These are phyloP conservation scores for Sminthurides aquaticus DNA, from an alignment of 2,888 invertebrate species.

Conservation along the genomic window DNA sequence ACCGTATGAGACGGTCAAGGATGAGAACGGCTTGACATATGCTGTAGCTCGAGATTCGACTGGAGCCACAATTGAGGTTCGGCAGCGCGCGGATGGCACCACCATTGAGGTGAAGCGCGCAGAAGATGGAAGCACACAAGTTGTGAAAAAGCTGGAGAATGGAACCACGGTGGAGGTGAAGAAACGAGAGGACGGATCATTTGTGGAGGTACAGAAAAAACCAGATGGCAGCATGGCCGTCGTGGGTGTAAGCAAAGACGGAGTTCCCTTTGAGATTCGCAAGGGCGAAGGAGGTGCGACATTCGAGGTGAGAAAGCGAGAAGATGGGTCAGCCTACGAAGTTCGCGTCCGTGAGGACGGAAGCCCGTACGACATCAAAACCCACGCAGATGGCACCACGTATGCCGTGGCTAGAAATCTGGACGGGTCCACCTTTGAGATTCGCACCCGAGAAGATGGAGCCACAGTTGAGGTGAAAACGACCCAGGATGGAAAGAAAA, in stretches of 20 bases:
- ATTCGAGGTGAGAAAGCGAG: background rate
- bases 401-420: background rate
- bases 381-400: constrained; percentile 5
- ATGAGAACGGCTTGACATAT: constrained; percentile 10
- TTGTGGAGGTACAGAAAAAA: constrained; percentile 7
- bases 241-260: background rate
- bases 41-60: constrained; percentile 3
- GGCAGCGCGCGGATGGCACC: constrained; percentile 5
- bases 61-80: constrained; percentile 6
- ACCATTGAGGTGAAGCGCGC: constrained; percentile 5
- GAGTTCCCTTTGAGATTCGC: background rate
- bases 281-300: background rate
- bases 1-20: constrained; percentile 13
- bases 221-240: background rate
- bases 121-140: background rate
- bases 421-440: constrained; percentile 1
- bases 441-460: constrained; percentile 1
- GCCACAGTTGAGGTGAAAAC: constrained; percentile 1
- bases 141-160: background rate
- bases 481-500: constrained; percentile 4
- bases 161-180: background rate
- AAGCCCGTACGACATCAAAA: constrained; percentile 2
- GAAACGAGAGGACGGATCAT: background rate
- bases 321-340: constrained; percentile 2
- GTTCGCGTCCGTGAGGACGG: constrained; percentile 3